Evolutionary conservation across 2,888 invertebrate species (phyloP), one percentile per base, ranked within the genome.

Genomic region (Netelia inedita): DNA sequence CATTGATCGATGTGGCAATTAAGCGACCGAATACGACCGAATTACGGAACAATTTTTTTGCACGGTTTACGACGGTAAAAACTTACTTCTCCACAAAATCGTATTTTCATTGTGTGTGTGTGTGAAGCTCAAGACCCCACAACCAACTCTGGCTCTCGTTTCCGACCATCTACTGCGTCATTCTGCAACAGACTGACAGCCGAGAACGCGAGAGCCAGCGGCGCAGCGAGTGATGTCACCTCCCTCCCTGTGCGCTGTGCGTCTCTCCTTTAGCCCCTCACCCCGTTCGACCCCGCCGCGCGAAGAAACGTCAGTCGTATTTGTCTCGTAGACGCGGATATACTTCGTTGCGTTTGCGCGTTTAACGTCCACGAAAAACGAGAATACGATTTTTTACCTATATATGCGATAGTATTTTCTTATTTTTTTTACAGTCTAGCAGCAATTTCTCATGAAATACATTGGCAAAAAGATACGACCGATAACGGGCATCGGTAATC

Each of bases 111-210:
- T 87, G 90, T 91, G 91, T 89, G 90, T 59, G 72, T 41, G 59
- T 35, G 35, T 35, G 35, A 35, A 59, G 90, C 89, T 87, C 83
- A 88, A 88, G 86, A 87, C 83, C 88, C 86, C 87, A 82, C 87
- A 87, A 85, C 87, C 53, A 43, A 59, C 50, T 75, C 68, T 79
- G 75, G 71, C 74, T 57, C 74, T 75, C 75, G 61, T 50, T 86
- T 72, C 74, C 78, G 69, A 87, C 87, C 78, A 88, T 90, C 90
- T 92, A 93, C 91, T 93, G 93, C 93, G 92, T 92, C 92, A 92
- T 93, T 88, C 85, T 87, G 87, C 86, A 88, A 89, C 87, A 84
- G 79, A 87, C 87, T 88, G 87, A 86, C 87, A 87, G 83, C 78
- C 79, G 71, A 50, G 35, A 69, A 68, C 43, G 50, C 68, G 55